phyloP scores from a whole-genome alignment of 2,113 vertebrate genomes.

The Seriola dumerili region DNA sequence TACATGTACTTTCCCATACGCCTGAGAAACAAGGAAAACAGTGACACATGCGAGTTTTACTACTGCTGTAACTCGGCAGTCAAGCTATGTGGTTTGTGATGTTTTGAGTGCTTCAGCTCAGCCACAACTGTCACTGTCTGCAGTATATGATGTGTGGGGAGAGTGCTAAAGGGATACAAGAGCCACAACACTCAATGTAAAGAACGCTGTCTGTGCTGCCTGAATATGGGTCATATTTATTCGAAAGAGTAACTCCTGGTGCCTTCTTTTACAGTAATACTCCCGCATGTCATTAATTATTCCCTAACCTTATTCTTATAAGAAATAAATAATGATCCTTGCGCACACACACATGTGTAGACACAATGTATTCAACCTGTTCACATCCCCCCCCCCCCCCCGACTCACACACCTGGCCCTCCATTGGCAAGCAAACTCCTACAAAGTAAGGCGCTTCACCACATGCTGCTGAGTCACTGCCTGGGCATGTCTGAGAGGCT shows the following conservation, averaged over 20 bases:
- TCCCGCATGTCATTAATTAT: neutral
- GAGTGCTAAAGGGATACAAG: neutral
- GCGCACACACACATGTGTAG: slow-evolving; percentile 15
- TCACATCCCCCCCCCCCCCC: neutral
- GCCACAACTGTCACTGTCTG: neutral
- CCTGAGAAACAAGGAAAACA: slow-evolving; percentile 13
- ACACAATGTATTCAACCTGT: neutral
- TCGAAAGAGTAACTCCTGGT: neutral
- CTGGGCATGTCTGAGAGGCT: slow-evolving; percentile 65
- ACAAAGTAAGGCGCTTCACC: slow-evolving; percentile 39
- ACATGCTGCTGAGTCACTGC: slow-evolving; percentile 72
- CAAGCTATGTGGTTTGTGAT: neutral
- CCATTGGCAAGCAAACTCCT: slow-evolving; percentile 65
- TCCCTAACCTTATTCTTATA: neutral
- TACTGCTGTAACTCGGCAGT: neutral
- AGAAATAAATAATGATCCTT: slow-evolving; percentile 1
- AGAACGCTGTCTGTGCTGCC: neutral
- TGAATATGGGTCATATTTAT: neutral
- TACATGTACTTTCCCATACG: slow-evolving; percentile 61
- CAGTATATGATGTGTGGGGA: neutral
- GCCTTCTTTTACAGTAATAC: neutral
- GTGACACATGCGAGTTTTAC: neutral
- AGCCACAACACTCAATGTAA: neutral
- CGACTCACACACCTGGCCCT: slow-evolving; percentile 45
- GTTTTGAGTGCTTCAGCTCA: neutral